Conservation (phyloP, 2,797 vertebrate species). For the Sebastes taczanowskii region DNA sequence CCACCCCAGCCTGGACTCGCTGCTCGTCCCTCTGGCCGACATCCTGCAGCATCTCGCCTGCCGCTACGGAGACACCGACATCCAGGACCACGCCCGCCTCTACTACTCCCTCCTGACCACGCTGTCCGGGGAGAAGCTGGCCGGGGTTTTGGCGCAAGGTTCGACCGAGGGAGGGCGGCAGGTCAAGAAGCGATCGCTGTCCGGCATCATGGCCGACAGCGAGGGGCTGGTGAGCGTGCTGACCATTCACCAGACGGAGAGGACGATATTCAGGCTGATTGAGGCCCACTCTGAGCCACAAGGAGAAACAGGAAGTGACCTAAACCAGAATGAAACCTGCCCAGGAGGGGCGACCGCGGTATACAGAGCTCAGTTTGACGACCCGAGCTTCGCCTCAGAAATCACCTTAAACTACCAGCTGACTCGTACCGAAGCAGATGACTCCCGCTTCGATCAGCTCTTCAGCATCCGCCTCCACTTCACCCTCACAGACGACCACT, state of each 20-base stretch:
- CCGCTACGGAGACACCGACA: constrained; percentile 83
- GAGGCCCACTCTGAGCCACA: constrained; percentile 9
- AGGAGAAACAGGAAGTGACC: background rate
- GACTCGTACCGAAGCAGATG: constrained; percentile 16
- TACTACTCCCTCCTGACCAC: constrained; percentile 89
- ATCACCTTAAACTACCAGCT: constrained; percentile 77
- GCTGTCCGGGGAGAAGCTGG: constrained; percentile 85
- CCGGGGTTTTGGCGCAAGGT: constrained; percentile 69
- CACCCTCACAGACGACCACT: constrained; percentile 73
- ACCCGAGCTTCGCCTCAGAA: constrained; percentile 64
- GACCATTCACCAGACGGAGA: constrained; percentile 77
- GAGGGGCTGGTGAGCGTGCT: constrained; percentile 82
- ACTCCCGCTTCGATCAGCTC: constrained; percentile 74
- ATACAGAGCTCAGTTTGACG: constrained; percentile 75
- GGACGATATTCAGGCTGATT: constrained; percentile 68
- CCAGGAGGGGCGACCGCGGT: background rate
- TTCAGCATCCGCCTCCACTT: constrained; percentile 88
- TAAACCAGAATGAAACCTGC: accelerated
- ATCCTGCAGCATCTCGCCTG: constrained; percentile 82
- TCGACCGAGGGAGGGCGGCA: constrained; percentile 70
- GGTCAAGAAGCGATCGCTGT: constrained; percentile 71
- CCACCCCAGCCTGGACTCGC: constrained; percentile 76
- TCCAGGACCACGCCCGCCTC: constrained; percentile 87
- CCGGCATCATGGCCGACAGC: constrained; percentile 85
- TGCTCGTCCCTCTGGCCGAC: constrained; percentile 81